phyloP scores from a whole-genome alignment of 2,113 vertebrate species.

The Cettia cetti region DNA sequence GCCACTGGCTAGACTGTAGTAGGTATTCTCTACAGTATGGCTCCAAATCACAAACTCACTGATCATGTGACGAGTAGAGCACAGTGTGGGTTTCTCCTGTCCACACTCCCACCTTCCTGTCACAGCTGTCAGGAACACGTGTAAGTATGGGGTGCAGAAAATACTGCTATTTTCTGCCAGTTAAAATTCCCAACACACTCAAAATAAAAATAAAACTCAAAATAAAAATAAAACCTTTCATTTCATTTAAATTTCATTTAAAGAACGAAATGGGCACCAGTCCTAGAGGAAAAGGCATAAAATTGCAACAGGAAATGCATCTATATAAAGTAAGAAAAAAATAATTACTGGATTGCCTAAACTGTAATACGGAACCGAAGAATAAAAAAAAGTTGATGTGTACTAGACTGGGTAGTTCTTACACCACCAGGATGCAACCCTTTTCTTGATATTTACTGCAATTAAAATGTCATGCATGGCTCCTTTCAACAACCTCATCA shows the following conservation, averaged over 20 bases:
- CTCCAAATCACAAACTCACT: neutral
- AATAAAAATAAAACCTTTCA: neutral
- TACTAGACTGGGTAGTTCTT: neutral
- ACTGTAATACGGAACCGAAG: neutral
- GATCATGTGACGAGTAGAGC: neutral
- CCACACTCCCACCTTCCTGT: neutral
- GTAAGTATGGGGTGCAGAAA: neutral
- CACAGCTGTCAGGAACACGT: neutral
- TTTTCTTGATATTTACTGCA: neutral
- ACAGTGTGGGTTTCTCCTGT: neutral
- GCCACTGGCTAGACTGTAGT: neutral
- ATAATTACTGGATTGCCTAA: neutral
- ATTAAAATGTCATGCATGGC: neutral
- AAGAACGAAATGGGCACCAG: neutral
- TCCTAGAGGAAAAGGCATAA: neutral
- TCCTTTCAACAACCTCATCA: neutral
- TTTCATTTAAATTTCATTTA: neutral
- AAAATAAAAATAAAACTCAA: neutral
- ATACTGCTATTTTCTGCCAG: neutral
- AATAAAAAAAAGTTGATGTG: neutral
- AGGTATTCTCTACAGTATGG: neutral
- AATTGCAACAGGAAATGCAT: neutral
- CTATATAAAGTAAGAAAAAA: neutral
- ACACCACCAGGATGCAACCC: rapidly evolving
- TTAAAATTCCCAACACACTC: neutral